phyloP scores from a whole-genome alignment of 2,888 invertebrate species.

The Philaethria dido region DNA sequence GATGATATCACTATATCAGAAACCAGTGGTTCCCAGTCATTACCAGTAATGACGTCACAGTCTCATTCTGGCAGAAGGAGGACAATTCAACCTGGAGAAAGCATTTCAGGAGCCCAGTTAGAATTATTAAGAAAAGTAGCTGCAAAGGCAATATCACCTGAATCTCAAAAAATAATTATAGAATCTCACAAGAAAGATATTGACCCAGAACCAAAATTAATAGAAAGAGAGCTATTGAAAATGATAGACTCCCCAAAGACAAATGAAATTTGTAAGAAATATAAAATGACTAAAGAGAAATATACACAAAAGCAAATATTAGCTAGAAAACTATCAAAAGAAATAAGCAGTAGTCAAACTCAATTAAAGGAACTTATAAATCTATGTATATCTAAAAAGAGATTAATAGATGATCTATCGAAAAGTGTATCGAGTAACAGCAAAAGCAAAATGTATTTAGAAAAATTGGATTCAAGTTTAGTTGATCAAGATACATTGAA shows the following conservation, averaged over 20 bases:
- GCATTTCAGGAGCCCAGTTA: slow-evolving; percentile 83
- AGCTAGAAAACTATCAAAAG: slow-evolving; percentile 78
- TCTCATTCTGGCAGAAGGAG: slow-evolving; percentile 79
- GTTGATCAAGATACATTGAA: slow-evolving; percentile 83
- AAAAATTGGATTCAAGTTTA: slow-evolving; percentile 84
- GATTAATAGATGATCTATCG: slow-evolving; percentile 87
- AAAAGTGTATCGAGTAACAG: slow-evolving; percentile 64
- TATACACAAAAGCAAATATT: slow-evolving; percentile 78
- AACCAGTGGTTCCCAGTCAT: slow-evolving; percentile 77
- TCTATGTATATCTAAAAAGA: slow-evolving; percentile 86
- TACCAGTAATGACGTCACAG: slow-evolving; percentile 77
- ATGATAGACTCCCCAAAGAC: slow-evolving; percentile 81
- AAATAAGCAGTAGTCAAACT: slow-evolving; percentile 86
- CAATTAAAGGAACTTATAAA: slow-evolving; percentile 89
- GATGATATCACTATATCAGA: slow-evolving; percentile 81
- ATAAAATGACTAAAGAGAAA: slow-evolving; percentile 81
- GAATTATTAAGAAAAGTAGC: slow-evolving; percentile 85
- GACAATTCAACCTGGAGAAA: slow-evolving; percentile 85
- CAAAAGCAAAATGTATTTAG: slow-evolving; percentile 74
- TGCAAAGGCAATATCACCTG: slow-evolving; percentile 79
- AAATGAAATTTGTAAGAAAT: slow-evolving; percentile 78
- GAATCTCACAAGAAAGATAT: slow-evolving; percentile 83
- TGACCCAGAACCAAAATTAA: slow-evolving; percentile 81
- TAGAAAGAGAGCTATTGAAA: slow-evolving; percentile 79
- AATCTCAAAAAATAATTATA: slow-evolving; percentile 80